phyloP scores from a whole-genome alignment of 1,140 invertebrate species.

The Euglossa dilemma region DNA sequence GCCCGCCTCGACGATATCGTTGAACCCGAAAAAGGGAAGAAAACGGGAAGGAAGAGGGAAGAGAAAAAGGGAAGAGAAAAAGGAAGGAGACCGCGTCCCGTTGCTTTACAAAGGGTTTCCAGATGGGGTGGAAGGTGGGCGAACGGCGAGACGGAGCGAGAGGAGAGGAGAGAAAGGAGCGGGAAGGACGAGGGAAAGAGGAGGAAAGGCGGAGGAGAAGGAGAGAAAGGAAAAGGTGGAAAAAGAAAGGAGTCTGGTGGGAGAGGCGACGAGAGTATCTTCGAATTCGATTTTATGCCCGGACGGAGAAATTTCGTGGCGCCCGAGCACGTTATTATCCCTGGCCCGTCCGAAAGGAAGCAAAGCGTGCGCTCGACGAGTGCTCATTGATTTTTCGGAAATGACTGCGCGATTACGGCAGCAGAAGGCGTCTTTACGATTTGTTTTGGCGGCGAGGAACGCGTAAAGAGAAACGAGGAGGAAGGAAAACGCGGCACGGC shows the following conservation, averaged over 20 bases:
- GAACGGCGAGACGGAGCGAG: neutral
- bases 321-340: neutral
- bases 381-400: slow-evolving; percentile 66
- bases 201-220: neutral
- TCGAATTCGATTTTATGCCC: slow-evolving; percentile 41
- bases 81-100: slow-evolving; percentile 16
- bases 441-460: slow-evolving; percentile 74
- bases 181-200: too few species aligned
- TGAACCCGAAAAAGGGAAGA: slow-evolving; percentile 24
- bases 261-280: neutral
- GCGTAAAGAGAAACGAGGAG: slow-evolving; percentile 60
- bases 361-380: neutral
- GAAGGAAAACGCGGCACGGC: slow-evolving; percentile 17
- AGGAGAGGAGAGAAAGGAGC: too few species aligned
- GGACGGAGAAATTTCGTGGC: slow-evolving; percentile 18
- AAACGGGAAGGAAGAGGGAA: neutral
- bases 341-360: neutral
- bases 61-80: neutral
- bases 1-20: slow-evolving; percentile 36
- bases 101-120: slow-evolving; percentile 39
- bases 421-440: slow-evolving; percentile 72
- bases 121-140: neutral
- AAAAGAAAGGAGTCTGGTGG: neutral
- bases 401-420: slow-evolving; percentile 57
- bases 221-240: neutral